Base-by-base conservation (phyloP, 2,113 vertebrate species). In the Xiphophorus maculatus region DNA sequence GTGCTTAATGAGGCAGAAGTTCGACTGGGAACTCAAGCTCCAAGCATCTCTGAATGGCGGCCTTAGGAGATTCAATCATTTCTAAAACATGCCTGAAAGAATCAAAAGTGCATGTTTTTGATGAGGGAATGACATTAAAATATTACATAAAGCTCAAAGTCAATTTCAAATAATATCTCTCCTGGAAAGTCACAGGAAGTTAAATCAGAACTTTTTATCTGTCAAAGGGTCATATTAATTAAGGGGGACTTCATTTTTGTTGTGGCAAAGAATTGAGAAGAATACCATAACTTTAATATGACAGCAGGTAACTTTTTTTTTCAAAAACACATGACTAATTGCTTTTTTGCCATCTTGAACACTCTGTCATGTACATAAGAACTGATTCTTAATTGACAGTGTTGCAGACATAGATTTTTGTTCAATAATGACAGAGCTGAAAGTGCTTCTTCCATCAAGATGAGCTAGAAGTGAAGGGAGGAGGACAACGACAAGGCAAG, bases 171-270 rank as follows among this genome's bases (percentile, higher is more conserved):
- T 35, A 35, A 35, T 35, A 35, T 35, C 8, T 35, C 35, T 1
- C 35, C 35, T 35, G 10, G 35, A 3, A 54, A 54, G 7, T 54
- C n/a, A 8, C 8, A 54, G 51, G 15, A 7, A 54, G 22, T 54
- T 9, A 54, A 54, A n/a, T 17, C 51, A 54, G 51, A 22, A 25
- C 22, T 10, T n/a, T n/a, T 3, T n/a, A 10, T 58, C 51, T 48
- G 14, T 58, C 51, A 22, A 58, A 54, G 7, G 51, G 25, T 86
- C 81, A 84, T 9, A 68, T 80, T 84, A 80, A 87, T 80, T 78
- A 79, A 66, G 44, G 48, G 48, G 28, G 63, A 66, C 70, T 71
- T 33, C 58, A 84, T 76, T 61, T 42, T 48, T 33, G 7, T 74
- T 37, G 10, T 37, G 35, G 66, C 60, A 69, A 74, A 73, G 70